These are phyloP conservation scores for Cynopterus brachyotis DNA, from an alignment of 2,113 vertebrate genomes.

Conservation along the genomic window DNA sequence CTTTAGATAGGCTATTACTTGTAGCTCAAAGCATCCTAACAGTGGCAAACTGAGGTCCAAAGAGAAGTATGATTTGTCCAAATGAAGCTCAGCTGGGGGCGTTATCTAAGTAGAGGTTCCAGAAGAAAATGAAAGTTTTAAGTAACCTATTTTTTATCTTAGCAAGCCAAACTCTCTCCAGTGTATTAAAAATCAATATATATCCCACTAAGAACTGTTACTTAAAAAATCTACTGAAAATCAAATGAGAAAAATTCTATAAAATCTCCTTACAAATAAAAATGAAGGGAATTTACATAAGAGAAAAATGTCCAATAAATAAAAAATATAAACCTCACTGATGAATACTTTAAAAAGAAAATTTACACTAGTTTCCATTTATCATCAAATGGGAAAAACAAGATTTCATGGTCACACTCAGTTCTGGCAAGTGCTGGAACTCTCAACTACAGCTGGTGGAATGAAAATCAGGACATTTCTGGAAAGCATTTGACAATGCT, in stretches of 20 bases:
- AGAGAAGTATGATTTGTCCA: background rate
- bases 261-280: background rate
- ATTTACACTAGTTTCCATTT: background rate
- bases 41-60: background rate
- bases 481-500: background rate
- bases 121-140: background rate
- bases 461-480: background rate
- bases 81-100: background rate
- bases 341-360: background rate
- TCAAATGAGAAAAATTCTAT: background rate
- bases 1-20: background rate
- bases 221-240: background rate
- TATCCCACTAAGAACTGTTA: background rate
- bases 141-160: background rate
- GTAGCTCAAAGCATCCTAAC: background rate
- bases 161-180: background rate
- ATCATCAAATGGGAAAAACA: constrained; percentile 15
- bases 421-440: constrained; percentile 11
- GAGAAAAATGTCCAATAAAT: background rate
- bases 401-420: background rate
- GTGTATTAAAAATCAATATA: background rate
- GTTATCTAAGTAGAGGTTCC: background rate
- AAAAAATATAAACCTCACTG: background rate
- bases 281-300: constrained; percentile 4
- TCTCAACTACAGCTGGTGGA: background rate